A percentile compares a stretch with the other conserved stretches of the same genome.
These are phyloP conservation scores for Acromyrmex charruanus DNA, from an alignment of 1,140 invertebrate species.

Conservation along the genomic window DNA sequence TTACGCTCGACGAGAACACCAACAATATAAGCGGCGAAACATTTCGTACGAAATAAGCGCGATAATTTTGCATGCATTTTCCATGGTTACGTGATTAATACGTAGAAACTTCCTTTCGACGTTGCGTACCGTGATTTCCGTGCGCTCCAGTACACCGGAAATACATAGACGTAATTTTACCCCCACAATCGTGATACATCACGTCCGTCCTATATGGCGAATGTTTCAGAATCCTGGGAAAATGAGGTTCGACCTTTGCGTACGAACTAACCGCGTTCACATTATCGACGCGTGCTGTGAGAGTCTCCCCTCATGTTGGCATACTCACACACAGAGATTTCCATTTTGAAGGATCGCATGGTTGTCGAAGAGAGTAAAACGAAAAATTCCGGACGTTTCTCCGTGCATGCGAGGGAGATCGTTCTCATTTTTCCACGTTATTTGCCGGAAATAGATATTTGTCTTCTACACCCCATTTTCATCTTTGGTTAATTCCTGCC, in stretches of 20 bases:
- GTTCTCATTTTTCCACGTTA: slow-evolving; percentile 63
- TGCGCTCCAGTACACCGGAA: slow-evolving; percentile 2
- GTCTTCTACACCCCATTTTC: slow-evolving; percentile 11
- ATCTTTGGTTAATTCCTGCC: background rate
- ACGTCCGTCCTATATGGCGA: background rate
- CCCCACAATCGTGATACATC: slow-evolving; percentile 22
- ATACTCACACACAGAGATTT: slow-evolving; percentile 42
- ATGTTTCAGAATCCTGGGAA: slow-evolving; percentile 50
- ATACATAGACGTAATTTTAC: slow-evolving; percentile 42
- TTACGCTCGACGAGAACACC: slow-evolving; percentile 4
- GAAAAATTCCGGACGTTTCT: slow-evolving; percentile 68
- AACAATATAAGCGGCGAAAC: slow-evolving; percentile 37
- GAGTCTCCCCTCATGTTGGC: background rate
- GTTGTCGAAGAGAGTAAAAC: slow-evolving; percentile 59
- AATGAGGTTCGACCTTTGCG: slow-evolving; percentile 56
- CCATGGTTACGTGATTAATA: slow-evolving; percentile 27
- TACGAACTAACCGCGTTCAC: slow-evolving; percentile 47
- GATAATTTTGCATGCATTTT: slow-evolving; percentile 35
- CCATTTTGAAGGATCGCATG: slow-evolving; percentile 40
- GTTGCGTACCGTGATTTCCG: slow-evolving; percentile 25
- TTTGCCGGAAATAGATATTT: slow-evolving; percentile 65
- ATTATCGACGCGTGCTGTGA: slow-evolving; percentile 59
- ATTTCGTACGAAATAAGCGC: slow-evolving; percentile 37
- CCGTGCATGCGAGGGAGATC: slow-evolving; percentile 49
- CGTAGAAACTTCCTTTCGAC: slow-evolving; percentile 41